These are phyloP conservation scores for Lapara coniferarum DNA, from an alignment of 2,888 invertebrate genomes.

Conservation along the genomic window DNA sequence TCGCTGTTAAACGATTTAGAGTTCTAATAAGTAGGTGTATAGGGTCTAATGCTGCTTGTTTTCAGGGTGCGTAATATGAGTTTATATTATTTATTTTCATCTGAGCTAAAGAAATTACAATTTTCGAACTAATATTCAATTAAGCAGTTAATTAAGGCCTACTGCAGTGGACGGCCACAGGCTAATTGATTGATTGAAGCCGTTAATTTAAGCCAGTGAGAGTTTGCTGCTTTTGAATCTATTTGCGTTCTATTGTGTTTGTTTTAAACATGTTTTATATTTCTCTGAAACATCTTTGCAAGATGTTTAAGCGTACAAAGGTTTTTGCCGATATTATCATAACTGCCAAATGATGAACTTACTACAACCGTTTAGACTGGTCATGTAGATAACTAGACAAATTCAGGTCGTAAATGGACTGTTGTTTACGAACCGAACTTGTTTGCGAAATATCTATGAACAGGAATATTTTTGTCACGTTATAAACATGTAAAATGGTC, in stretches of 20 bases:
- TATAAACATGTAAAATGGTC: too few relatives aligned
- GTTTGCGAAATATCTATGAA: too few relatives aligned
- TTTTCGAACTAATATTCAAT: neutral
- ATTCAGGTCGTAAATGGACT: too few relatives aligned
- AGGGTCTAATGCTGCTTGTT: neutral
- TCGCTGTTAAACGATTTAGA: neutral
- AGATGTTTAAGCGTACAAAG: slow-evolving; percentile 19
- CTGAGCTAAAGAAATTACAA: neutral
- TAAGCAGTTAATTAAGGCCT: neutral
- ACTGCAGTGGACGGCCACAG: too few relatives aligned
- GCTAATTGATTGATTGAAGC: too few relatives aligned
- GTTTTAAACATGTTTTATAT: neutral
- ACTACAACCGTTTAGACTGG: neutral
- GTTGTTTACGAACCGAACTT: too few relatives aligned
- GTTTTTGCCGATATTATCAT: slow-evolving; percentile 9
- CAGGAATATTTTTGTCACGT: too few relatives aligned
- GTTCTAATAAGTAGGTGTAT: neutral
- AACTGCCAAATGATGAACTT: slow-evolving; percentile 9
- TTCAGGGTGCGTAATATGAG: neutral
- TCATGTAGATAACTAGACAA: too few relatives aligned
- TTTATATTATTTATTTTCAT: neutral
- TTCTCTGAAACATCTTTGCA: neutral
- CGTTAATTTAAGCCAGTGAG: too few relatives aligned
- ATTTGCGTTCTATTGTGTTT: neutral
- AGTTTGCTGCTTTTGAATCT: neutral